phyloP scores from a whole-genome alignment of 2,888 invertebrate species.

The Dusona sp. region DNA sequence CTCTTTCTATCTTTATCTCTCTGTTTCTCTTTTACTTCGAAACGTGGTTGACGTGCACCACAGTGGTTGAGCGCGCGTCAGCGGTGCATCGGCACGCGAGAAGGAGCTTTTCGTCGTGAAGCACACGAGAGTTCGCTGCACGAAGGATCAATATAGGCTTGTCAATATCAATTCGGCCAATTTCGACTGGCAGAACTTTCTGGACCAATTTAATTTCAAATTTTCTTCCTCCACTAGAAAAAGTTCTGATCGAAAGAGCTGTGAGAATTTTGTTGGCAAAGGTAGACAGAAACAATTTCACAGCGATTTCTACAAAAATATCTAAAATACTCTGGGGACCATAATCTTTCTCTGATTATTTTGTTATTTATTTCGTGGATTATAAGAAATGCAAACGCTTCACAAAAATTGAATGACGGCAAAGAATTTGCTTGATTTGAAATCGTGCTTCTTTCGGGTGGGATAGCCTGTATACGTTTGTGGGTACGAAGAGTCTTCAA shows the following conservation, averaged over 20 bases:
- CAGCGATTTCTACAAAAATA: neutral
- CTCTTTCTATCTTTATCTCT: constrained; percentile 1
- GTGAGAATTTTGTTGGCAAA: neutral
- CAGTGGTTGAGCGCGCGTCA: constrained; percentile 59
- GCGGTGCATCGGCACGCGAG: constrained; percentile 66
- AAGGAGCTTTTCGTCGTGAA: constrained; percentile 27
- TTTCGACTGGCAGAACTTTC: neutral
- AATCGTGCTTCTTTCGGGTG: neutral
- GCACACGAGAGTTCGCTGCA: constrained; percentile 40
- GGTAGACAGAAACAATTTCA: neutral
- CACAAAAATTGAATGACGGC: neutral
- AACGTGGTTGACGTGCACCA: constrained; percentile 44
- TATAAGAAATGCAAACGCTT: neutral
- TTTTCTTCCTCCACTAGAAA: neutral
- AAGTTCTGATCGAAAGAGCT: neutral
- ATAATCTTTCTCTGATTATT: neutral
- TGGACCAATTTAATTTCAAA: neutral
- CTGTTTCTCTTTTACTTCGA: constrained; percentile 2
- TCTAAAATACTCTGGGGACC: neutral
- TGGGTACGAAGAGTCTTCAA: constrained; percentile 40
- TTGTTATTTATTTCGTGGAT: neutral
- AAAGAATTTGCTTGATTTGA: neutral
- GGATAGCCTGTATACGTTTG: constrained; percentile 18
- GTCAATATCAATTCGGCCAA: neutral
- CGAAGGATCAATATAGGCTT: constrained; percentile 24